Base-by-base conservation (phyloP, 1,140 invertebrate genomes). In the Drosophila albomicans region DNA sequence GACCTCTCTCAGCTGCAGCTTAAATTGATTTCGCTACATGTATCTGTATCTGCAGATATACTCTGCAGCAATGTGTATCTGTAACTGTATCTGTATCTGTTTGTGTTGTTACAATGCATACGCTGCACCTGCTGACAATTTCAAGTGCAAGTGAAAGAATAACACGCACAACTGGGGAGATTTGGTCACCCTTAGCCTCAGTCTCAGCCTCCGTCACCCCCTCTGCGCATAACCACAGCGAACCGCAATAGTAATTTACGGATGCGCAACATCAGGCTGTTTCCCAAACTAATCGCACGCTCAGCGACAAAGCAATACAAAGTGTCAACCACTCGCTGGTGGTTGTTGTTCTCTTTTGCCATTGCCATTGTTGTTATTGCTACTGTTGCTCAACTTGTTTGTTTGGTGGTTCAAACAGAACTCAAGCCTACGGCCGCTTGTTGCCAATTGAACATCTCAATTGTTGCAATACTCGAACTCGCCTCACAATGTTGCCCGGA, bases 111-210 rank as follows among this genome's bases (percentile, higher is more conserved):
- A 70, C 71, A 91, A 57, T 73, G 85, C 75, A 73, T 74, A 74
- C 67, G 74, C 72, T 81, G 91, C 91, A 92, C 91, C 91, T 92
- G 91, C 91, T 92, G 91, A 91, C 91, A 92, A 92, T 92, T 91
- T 92, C 88, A 92, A 92, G 91, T 92, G 91, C 88, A 78, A 62
- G 70, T 64, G 54, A 71, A 89, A 76, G 52, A 77, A 86, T 79
- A 82, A 91, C 82, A 86, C 49, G 67, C 67, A 90, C 82, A 87
- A 87, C 85, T 87, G 82, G 79, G 75, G 63, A 68, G 73, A 87
- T 86, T 87, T 64, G 58, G 35, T 41, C 20, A 25, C 20, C 20
- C 20, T 25, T 25, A 25, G 20, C 20, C 20, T 25, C 20, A 0
- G 20, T 0, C 20, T 20, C 20, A 15, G 28, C 35, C 57, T 3